phyloP scores from a whole-genome alignment of 2,113 vertebrate genomes.

The Pangasianodon hypophthalmus region DNA sequence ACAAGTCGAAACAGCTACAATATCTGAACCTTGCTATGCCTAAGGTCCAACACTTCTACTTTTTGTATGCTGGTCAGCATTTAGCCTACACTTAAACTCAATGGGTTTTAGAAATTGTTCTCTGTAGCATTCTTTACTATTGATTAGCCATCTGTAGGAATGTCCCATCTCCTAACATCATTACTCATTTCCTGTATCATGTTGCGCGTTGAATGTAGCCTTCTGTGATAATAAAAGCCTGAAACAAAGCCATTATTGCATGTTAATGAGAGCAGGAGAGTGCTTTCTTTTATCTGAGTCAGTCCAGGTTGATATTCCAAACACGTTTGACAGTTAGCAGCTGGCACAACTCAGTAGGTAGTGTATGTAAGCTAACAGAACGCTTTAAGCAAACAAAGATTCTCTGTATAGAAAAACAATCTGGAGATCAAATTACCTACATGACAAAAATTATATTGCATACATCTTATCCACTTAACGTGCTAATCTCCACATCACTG shows the following conservation, averaged over 20 bases:
- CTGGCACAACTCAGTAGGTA: neutral
- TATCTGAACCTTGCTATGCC: neutral
- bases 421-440: neutral
- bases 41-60: neutral
- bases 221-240: neutral
- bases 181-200: constrained; percentile 18
- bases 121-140: neutral
- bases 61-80: neutral
- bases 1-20: neutral
- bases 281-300: neutral
- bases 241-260: constrained; percentile 9
- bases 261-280: constrained; percentile 2
- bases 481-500: neutral
- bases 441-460: neutral
- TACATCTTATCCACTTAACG: neutral
- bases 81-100: neutral
- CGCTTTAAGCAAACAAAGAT: neutral
- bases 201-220: neutral
- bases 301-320: neutral
- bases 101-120: neutral
- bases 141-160: constrained; percentile 30
- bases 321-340: constrained; percentile 6
- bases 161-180: constrained; percentile 12
- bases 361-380: neutral
- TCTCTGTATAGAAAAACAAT: neutral